Evolutionary conservation across 2,113 vertebrate genomes (phyloP).

Genomic region (Aspidoscelis tigris): DNA sequence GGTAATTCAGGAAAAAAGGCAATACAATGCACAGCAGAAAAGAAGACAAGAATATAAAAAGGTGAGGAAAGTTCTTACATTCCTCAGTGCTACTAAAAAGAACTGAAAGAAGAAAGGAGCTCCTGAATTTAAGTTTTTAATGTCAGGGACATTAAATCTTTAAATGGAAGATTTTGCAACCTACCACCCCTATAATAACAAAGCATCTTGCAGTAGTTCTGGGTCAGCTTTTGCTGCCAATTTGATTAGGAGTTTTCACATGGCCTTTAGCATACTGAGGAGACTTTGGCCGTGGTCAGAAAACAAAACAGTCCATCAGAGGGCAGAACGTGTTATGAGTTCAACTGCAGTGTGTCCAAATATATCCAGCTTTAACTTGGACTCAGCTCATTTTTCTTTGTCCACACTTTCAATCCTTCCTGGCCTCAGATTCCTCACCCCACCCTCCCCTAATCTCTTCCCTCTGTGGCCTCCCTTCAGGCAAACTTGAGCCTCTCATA

Average conservation of each 20-base stretch:
- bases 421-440: no score
- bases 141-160: slow-evolving; percentile 30
- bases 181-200: slow-evolving; percentile 48
- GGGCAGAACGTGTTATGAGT: no score
- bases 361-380: no score
- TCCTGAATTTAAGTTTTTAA: slow-evolving; percentile 62
- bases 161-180: slow-evolving; percentile 48
- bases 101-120: slow-evolving; percentile 60
- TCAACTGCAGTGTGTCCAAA: no score
- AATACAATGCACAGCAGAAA: slow-evolving; percentile 59
- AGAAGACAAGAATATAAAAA: slow-evolving; percentile 54
- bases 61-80: slow-evolving; percentile 65
- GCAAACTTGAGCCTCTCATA: no score
- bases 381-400: no score
- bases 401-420: no score
- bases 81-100: slow-evolving; percentile 54
- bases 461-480: no score
- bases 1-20: slow-evolving; percentile 60
- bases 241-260: slow-evolving; percentile 30
- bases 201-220: slow-evolving; percentile 41
- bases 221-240: slow-evolving; percentile 24
- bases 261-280: slow-evolving; percentile 36
- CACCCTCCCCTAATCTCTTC: no score
- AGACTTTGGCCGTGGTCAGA: slow-evolving; percentile 36
- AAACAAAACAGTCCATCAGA: slow-evolving; percentile 5